Percentiles rank a stretch among this genome's conserved stretches.
phyloP scores from a whole-genome alignment of 2,888 invertebrate species.

The Notocelia uddmanniana region DNA sequence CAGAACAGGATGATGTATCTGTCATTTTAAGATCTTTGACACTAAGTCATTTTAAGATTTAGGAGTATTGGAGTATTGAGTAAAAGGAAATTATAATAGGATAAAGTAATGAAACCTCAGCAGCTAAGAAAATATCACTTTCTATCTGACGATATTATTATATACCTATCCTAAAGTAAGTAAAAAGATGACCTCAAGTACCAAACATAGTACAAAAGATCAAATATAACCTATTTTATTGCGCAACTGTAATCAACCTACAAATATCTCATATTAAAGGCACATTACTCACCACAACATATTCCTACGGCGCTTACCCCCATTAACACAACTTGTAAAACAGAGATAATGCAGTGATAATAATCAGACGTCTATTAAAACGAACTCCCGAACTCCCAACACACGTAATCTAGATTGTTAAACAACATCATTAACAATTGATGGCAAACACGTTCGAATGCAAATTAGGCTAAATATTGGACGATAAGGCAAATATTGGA shows the following conservation, averaged over 20 bases:
- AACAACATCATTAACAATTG: slow-evolving; percentile 37
- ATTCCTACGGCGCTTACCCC: background rate
- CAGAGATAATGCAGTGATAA: slow-evolving; percentile 18
- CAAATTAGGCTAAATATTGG: slow-evolving; percentile 7
- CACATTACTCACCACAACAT: slow-evolving; percentile 25
- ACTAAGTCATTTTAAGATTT: too few relatives aligned
- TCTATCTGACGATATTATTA: too few relatives aligned
- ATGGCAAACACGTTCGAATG: slow-evolving; percentile 21
- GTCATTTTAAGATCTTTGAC: too few relatives aligned
- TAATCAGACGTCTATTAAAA: slow-evolving; percentile 31
- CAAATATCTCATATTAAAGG: background rate
- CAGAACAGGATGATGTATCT: too few relatives aligned
- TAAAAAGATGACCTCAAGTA: background rate
- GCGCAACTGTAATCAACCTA: background rate
- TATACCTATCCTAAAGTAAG: too few relatives aligned
- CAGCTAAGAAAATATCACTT: too few relatives aligned
- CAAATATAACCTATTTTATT: background rate
- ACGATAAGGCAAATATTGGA: background rate
- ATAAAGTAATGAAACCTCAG: too few relatives aligned
- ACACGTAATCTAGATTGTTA: slow-evolving; percentile 36
- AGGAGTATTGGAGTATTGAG: too few relatives aligned
- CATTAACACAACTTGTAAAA: slow-evolving; percentile 30
- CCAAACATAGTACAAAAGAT: background rate
- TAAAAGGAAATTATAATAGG: too few relatives aligned
- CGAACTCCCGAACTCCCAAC: slow-evolving; percentile 11